Conservation (phyloP, 2,888 invertebrate species). For the Oegoconia quadripuncta region DNA sequence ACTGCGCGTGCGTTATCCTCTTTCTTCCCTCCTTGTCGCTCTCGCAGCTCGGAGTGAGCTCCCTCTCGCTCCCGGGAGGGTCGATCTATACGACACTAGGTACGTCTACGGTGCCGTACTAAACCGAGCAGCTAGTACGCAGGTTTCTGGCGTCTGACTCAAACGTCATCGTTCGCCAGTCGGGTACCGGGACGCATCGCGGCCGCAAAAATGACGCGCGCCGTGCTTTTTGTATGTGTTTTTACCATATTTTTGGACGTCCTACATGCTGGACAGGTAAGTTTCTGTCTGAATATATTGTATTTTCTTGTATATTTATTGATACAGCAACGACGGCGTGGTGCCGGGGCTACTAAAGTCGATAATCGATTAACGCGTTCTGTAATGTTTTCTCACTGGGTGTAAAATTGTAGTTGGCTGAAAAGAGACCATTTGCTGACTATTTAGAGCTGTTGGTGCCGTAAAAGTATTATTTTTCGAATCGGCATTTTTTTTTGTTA, state of each 20-base stretch:
- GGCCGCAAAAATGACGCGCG: conserved; percentile 81
- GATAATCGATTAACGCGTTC: conserved; percentile 71
- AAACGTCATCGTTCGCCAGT: conserved; percentile 58
- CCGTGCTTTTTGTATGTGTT: conserved; percentile 80
- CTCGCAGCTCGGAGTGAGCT: conserved; percentile 22
- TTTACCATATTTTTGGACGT: conserved; percentile 79
- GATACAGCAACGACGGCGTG: conserved; percentile 22
- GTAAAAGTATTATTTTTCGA: conserved; percentile 55
- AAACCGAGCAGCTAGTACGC: conserved; percentile 70
- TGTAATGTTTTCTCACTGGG: conserved; percentile 68
- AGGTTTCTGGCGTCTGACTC: conserved; percentile 65
- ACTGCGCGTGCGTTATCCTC: conserved; percentile 71
- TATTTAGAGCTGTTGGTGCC: conserved; percentile 43
- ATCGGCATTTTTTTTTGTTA: conserved; percentile 29
- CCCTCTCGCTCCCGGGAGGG: conserved; percentile 64
- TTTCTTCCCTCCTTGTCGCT: conserved; percentile 46
- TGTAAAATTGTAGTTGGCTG: conserved; percentile 60
- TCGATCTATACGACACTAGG: conserved; percentile 76
- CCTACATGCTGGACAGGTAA: conserved; percentile 79
- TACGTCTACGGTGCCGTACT: conserved; percentile 68
- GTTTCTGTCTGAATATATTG: conserved; percentile 28
- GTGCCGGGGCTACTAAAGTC: conserved; percentile 44
- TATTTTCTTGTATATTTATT: conserved; percentile 21
- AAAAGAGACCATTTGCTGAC: conserved; percentile 43
- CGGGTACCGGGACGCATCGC: conserved; percentile 56